A percentile compares a stretch with the other conserved stretches of the same genome.
These are phyloP conservation scores for Aix galericulata DNA, from an alignment of 2,113 vertebrate species.

Conservation along the genomic window DNA sequence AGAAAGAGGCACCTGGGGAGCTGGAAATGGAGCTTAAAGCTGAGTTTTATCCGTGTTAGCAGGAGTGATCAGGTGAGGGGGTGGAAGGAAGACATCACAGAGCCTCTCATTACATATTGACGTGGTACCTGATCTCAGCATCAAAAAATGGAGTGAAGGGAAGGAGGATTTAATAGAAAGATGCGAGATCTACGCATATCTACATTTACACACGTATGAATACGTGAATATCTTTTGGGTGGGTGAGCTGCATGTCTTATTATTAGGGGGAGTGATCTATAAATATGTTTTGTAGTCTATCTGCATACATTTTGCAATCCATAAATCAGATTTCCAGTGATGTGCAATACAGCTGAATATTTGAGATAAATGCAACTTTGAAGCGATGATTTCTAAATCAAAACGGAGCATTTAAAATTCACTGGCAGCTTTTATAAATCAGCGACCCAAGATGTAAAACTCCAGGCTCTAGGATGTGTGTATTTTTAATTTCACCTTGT, in stretches of 20 bases:
- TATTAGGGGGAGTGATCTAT: background rate
- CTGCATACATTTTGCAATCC: background rate
- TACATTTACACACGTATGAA: background rate
- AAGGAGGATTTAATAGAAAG: background rate
- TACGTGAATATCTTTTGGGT: background rate
- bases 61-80: background rate
- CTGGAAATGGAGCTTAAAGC: conserved; percentile 2
- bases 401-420: background rate
- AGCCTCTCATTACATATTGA: background rate
- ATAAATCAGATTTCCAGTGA: conserved; percentile 27
- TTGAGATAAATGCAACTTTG: background rate
- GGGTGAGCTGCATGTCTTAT: background rate
- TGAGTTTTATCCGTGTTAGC: background rate
- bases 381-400: conserved; percentile 14
- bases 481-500: conserved; percentile 26
- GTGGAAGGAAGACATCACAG: background rate
- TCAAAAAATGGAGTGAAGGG: background rate
- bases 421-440: background rate
- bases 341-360: background rate
- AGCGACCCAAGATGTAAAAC: background rate
- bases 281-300: background rate
- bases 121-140: background rate
- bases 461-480: background rate
- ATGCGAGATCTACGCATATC: rapidly evolving
- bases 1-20: background rate